Conservation (phyloP, 2,113 vertebrate species). For the Oryzias celebensis region DNA sequence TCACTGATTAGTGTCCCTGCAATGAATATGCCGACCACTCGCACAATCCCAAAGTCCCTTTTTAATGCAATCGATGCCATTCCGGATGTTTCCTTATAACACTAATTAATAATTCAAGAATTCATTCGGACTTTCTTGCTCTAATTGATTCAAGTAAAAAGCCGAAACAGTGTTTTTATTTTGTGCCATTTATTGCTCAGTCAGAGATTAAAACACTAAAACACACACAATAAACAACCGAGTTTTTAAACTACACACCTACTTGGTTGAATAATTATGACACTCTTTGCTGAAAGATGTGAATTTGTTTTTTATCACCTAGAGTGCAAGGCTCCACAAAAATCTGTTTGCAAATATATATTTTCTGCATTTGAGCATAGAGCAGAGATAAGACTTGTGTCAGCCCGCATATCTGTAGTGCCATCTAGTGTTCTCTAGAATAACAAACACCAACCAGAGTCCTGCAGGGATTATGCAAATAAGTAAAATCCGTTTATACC, state of each 20-base stretch:
- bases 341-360: conserved; percentile 3
- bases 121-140: neutral
- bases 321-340: conserved; percentile 21
- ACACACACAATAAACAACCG: neutral
- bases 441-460: conserved; percentile 19
- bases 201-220: neutral
- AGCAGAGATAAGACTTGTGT: conserved; percentile 1
- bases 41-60: neutral
- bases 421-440: conserved; percentile 77
- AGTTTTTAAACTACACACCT: neutral
- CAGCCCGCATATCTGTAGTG: conserved; percentile 72
- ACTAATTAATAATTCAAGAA: no score
- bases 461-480: conserved; percentile 7
- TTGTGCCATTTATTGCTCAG: neutral
- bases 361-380: neutral
- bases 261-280: neutral
- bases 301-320: conserved; percentile 4
- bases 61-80: no score
- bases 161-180: neutral
- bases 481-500: neutral
- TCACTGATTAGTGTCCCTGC: conserved; percentile 3
- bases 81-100: no score
- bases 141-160: neutral
- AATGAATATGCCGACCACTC: neutral
- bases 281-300: neutral